A percentile compares a stretch with the other conserved stretches of the same genome.
These are phyloP conservation scores for Phylloscopus trochiloides DNA, from an alignment of 2,113 vertebrate species.

Conservation along the genomic window DNA sequence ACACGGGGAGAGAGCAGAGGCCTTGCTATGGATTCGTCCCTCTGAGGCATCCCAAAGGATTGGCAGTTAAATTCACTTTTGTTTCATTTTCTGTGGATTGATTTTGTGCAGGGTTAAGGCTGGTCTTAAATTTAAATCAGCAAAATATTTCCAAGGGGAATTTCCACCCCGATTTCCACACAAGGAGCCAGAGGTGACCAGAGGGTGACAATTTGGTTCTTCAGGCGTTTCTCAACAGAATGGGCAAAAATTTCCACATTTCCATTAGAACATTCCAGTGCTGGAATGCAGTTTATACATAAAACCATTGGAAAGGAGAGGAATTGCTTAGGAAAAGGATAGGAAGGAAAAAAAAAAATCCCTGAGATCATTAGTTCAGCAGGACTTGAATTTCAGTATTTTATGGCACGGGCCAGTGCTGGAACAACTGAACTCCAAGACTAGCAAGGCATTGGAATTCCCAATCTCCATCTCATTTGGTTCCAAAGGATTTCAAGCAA, in stretches of 20 bases:
- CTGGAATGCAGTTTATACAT: background rate
- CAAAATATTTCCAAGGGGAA: background rate
- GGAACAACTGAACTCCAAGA: background rate
- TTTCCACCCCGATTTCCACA: background rate
- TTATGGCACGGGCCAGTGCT: background rate
- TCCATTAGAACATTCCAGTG: background rate
- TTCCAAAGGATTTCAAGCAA: background rate
- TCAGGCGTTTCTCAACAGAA: background rate
- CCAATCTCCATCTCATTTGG: background rate
- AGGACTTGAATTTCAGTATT: background rate
- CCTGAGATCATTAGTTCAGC: background rate
- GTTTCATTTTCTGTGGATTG: background rate
- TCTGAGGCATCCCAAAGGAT: background rate
- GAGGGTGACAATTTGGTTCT: background rate
- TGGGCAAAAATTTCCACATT: background rate
- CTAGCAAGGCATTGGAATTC: accelerated
- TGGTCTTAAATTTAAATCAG: background rate
- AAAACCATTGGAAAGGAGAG: background rate
- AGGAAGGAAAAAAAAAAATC: background rate
- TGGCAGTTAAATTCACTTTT: background rate
- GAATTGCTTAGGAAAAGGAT: background rate
- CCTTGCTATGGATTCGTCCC: background rate
- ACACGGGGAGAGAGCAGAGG: background rate
- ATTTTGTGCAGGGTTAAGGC: background rate
- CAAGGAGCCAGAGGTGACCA: background rate